Base-by-base conservation (phyloP, 2,888 invertebrate genomes). In the Phanerotoma sp. region DNA sequence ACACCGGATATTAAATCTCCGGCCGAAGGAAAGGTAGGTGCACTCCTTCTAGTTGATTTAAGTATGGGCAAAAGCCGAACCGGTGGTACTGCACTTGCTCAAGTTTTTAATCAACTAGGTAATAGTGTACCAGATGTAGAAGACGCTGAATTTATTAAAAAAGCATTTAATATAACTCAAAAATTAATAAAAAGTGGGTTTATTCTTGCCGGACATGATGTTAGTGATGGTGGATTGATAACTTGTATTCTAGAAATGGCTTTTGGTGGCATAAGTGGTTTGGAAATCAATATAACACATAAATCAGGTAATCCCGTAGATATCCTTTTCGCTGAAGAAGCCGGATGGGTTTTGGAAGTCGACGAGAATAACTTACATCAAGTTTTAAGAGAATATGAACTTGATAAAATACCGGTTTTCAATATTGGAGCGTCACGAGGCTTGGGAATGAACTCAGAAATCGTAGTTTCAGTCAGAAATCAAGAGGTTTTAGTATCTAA, bases 191-290 rank as follows among this genome's bases (percentile, higher is more conserved):
- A 84, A 88, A 88, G 86, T 63, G 82, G 82, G 4, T 84, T 85
- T 71, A 77, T 93, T 9, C 73, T 88, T 30, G 83, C 96, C 5
- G 96, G 97, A 0, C 98, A 99, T 75, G 98, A 99, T 76, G 83
- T 98, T 5, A 97, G 96, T 73, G 98, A 98, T 79, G 98, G 99
- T 18, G 98, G 99, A 25, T 80, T 98, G 28, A 81, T 98, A 37
- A 91, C 91, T 0, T 91, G 93, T 65, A 77, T 93, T 0, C 73
- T 98, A 55, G 98, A 99, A 80, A 97, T 98, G 96, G 89, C 91
- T n/a, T 93, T 98, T 72, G 95, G 87, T 53, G 96, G 97, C 32
- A 80, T 96, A 54, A 85, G 89, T 64, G 96, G 96, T 1, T 69
- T 95, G 13, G 79, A 84, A 13, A 73, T 91, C 0, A 82, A 88